These are phyloP conservation scores for Sparidentex hasta DNA, from an alignment of 2,797 vertebrate species.

Conservation along the genomic window DNA sequence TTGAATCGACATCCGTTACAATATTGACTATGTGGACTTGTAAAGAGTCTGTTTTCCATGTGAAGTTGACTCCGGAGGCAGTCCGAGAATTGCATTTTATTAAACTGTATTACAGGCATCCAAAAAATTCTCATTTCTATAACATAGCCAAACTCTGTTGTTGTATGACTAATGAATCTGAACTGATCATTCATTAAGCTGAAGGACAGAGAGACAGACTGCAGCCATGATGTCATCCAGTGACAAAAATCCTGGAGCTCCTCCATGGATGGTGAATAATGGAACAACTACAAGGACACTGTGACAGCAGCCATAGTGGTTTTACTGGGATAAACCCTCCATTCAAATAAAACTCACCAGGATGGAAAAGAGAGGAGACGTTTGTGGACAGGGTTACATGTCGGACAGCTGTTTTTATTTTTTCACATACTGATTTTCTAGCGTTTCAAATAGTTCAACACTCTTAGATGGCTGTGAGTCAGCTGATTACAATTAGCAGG, in stretches of 20 bases:
- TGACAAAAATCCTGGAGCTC: slow-evolving; percentile 52
- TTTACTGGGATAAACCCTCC: slow-evolving; percentile 56
- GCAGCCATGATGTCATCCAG: slow-evolving; percentile 53
- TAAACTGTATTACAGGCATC: slow-evolving; percentile 16
- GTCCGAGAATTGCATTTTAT: slow-evolving; percentile 14
- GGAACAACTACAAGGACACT: slow-evolving; percentile 55
- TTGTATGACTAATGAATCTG: slow-evolving; percentile 42
- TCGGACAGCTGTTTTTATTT: background rate
- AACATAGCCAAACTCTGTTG: slow-evolving; percentile 15
- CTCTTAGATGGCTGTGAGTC: background rate
- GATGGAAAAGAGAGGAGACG: slow-evolving; percentile 6
- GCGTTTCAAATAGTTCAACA: background rate
- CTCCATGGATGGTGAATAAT: slow-evolving; percentile 47
- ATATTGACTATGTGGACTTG: background rate
- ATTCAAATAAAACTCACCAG: slow-evolving; percentile 53
- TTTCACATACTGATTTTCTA: background rate
- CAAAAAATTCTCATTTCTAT: slow-evolving; percentile 16
- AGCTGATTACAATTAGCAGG: background rate
- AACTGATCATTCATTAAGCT: slow-evolving; percentile 36
- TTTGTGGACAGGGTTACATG: background rate
- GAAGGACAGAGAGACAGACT: slow-evolving; percentile 50
- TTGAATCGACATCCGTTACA: slow-evolving; percentile 30
- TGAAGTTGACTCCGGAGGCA: background rate
- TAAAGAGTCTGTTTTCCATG: slow-evolving; percentile 2
- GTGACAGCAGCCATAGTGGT: slow-evolving; percentile 49